A percentile compares a stretch with the other conserved stretches of the same genome.
These are phyloP conservation scores for Jordanella pulchra DNA, from an alignment of 2,797 vertebrate species.

Conservation along the genomic window DNA sequence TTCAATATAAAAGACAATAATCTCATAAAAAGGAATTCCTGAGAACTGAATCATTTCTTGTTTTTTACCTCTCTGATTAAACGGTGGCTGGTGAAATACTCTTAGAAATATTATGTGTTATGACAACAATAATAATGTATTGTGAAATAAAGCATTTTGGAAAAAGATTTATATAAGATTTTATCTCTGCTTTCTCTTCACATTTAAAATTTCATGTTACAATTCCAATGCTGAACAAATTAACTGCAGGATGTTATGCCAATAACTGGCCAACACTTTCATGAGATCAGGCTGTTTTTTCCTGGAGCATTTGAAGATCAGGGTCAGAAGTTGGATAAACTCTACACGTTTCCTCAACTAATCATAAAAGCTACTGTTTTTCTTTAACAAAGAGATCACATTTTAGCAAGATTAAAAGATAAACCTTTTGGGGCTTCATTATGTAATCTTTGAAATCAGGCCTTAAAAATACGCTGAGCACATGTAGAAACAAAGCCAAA, in stretches of 20 bases:
- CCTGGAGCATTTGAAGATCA: background rate
- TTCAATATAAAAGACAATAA: background rate
- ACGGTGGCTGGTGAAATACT: background rate
- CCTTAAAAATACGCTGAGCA: background rate
- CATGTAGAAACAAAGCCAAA: background rate
- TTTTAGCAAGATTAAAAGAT: background rate
- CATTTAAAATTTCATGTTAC: background rate
- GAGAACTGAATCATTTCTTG: background rate
- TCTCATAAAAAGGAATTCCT: background rate
- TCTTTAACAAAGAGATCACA: background rate
- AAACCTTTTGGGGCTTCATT: background rate
- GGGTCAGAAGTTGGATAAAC: background rate
- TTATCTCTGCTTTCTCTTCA: background rate
- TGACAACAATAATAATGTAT: background rate
- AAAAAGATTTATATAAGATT: background rate
- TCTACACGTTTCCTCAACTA: background rate
- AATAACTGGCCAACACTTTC: background rate
- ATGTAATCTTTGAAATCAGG: background rate
- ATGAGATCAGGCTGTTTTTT: constrained; percentile 13
- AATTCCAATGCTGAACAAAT: constrained; percentile 1
- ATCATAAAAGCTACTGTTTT: background rate
- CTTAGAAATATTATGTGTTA: background rate
- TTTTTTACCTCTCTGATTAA: background rate
- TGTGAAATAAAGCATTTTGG: background rate
- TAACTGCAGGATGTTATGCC: background rate